A percentile compares a stretch with the other conserved stretches of the same genome.
Conservation (phyloP, 2,888 invertebrate species). For the Hypselothyrea guttata region DNA sequence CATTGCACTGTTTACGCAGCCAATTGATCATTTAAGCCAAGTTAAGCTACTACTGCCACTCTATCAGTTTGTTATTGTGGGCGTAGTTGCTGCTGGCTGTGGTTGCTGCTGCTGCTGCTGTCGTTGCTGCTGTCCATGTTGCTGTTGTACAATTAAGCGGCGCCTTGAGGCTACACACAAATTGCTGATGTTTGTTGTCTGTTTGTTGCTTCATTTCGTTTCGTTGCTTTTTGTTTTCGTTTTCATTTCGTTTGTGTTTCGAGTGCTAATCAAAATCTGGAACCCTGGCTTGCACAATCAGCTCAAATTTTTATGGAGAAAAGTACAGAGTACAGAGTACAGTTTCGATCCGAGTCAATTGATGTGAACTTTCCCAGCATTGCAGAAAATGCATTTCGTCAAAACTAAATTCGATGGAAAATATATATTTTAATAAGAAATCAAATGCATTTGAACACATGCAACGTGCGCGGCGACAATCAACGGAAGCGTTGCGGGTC, state of each 20-base stretch:
- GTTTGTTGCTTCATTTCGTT: constrained; percentile 15
- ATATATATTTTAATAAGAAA: constrained; percentile 23
- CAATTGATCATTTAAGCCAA: constrained; percentile 76
- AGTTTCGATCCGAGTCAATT: constrained; percentile 13
- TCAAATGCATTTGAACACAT: constrained; percentile 63
- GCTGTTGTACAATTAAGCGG: constrained; percentile 58
- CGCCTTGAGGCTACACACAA: constrained; percentile 44
- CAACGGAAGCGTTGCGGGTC: constrained; percentile 77
- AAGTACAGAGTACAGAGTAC: constrained; percentile 16
- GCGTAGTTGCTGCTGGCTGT: constrained; percentile 52
- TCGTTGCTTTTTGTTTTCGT: constrained; percentile 25
- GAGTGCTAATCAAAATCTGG: constrained; percentile 52
- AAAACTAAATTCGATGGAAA: constrained; percentile 53
- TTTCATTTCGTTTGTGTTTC: constrained; percentile 41
- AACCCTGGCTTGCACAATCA: constrained; percentile 68
- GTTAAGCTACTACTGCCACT: constrained; percentile 47
- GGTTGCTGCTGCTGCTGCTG: constrained; percentile 17
- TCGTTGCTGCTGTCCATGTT: constrained; percentile 15
- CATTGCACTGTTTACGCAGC: constrained; percentile 57
- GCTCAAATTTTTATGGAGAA: constrained; percentile 27
- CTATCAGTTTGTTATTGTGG: constrained; percentile 65
- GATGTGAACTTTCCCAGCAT: constrained; percentile 58
- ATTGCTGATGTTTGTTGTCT: constrained; percentile 38
- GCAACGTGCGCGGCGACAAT: constrained; percentile 54
- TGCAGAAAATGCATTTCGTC: constrained; percentile 39